These are phyloP conservation scores for Actinemys pallida DNA, from an alignment of 2,113 vertebrate species.

Conservation along the genomic window DNA sequence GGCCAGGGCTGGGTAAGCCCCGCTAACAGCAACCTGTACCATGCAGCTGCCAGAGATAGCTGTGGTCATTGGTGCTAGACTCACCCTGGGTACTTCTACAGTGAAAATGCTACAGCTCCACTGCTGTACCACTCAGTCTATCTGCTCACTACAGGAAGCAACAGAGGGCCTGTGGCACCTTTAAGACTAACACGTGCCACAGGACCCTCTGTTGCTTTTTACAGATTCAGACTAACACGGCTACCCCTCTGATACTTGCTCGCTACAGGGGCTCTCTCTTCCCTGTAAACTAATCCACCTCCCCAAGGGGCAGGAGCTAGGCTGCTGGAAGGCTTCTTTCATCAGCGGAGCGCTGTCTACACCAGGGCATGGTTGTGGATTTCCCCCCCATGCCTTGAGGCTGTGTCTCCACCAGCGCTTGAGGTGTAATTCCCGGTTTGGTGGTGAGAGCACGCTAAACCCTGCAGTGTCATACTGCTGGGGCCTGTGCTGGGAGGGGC, in stretches of 20 bases:
- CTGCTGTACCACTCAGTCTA: too few relatives aligned
- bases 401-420: too few relatives aligned
- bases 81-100: neutral
- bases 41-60: neutral
- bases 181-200: too few relatives aligned
- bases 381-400: neutral
- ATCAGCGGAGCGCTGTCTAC: neutral
- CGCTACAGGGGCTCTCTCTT: too few relatives aligned
- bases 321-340: neutral
- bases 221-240: too few relatives aligned
- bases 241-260: too few relatives aligned
- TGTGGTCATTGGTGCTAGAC: neutral
- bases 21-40: neutral
- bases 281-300: neutral
- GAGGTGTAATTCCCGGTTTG: too few relatives aligned
- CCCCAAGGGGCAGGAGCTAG: neutral
- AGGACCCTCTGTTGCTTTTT: too few relatives aligned
- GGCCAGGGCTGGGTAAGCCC: neutral
- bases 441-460: neutral
- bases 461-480: rapidly evolving
- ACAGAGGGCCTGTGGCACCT: too few relatives aligned
- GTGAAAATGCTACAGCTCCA: neutral
- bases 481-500: neutral
- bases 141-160: too few relatives aligned
- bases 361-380: neutral